Evolutionary conservation across 2,797 vertebrate genomes (phyloP).

Genomic region (Lerista edwardsae): DNA sequence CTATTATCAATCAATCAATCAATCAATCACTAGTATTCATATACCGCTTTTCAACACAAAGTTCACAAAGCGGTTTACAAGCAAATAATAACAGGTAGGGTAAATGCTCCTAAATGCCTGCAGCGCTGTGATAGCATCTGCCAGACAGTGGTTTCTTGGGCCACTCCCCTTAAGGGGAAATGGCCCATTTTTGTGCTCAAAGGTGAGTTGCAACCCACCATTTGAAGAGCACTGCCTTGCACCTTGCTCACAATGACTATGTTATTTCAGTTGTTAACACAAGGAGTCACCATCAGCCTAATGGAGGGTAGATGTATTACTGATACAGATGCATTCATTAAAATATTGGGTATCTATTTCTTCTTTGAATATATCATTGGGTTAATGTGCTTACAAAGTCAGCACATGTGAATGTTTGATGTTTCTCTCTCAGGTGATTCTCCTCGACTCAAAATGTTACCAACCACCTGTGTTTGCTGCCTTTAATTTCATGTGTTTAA

Average conservation of each 20-base stretch:
- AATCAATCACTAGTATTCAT: too few relatives aligned
- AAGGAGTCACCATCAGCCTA: background rate
- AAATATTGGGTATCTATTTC: background rate
- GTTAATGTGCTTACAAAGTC: constrained; percentile 42
- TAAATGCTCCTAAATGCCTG: too few relatives aligned
- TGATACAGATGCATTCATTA: constrained; percentile 33
- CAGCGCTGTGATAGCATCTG: too few relatives aligned
- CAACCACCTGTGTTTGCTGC: constrained; percentile 39
- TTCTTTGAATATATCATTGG: background rate
- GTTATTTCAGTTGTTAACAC: background rate
- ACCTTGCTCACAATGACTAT: background rate
- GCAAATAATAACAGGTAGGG: too few relatives aligned
- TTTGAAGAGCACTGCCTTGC: too few relatives aligned
- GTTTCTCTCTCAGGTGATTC: constrained; percentile 40
- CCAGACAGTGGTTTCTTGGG: too few relatives aligned
- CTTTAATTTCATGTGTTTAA: constrained; percentile 59
- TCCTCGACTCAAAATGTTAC: constrained; percentile 23
- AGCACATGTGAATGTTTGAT: constrained; percentile 24
- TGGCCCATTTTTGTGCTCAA: too few relatives aligned
- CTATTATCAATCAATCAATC: too few relatives aligned
- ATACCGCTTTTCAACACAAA: too few relatives aligned
- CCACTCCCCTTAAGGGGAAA: too few relatives aligned
- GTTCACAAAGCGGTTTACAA: too few relatives aligned
- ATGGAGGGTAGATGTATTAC: background rate
- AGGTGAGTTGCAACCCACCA: too few relatives aligned